These are phyloP conservation scores for Edolisoma coerulescens DNA, from an alignment of 2,113 vertebrate species.

Conservation along the genomic window DNA sequence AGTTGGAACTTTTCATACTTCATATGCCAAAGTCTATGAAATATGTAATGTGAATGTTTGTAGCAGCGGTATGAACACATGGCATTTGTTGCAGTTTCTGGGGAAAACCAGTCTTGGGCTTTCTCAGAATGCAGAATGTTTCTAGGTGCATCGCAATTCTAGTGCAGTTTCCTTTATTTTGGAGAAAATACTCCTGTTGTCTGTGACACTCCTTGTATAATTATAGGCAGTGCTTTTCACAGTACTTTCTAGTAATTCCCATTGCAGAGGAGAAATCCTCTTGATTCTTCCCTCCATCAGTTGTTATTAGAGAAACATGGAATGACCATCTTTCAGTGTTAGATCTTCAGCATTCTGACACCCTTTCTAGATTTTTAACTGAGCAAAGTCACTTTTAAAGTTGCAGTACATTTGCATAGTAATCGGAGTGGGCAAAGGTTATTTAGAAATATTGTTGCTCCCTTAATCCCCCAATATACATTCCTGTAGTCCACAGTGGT, in stretches of 20 bases:
- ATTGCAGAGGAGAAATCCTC: neutral
- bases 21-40: neutral
- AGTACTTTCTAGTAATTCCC: neutral
- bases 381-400: neutral
- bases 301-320: neutral
- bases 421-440: neutral
- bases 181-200: neutral
- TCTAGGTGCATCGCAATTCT: neutral
- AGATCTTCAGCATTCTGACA: neutral
- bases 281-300: neutral
- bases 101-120: fast-evolving
- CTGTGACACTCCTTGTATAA: neutral
- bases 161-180: neutral
- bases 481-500: neutral
- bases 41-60: neutral
- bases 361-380: neutral
- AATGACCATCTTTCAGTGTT: neutral
- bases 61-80: neutral
- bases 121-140: neutral
- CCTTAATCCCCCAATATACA: neutral
- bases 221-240: neutral
- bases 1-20: neutral
- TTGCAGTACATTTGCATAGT: neutral
- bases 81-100: neutral
- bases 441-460: neutral